These are phyloP conservation scores for Setophaga petechia DNA, from an alignment of 2,113 vertebrate species.

Conservation along the genomic window DNA sequence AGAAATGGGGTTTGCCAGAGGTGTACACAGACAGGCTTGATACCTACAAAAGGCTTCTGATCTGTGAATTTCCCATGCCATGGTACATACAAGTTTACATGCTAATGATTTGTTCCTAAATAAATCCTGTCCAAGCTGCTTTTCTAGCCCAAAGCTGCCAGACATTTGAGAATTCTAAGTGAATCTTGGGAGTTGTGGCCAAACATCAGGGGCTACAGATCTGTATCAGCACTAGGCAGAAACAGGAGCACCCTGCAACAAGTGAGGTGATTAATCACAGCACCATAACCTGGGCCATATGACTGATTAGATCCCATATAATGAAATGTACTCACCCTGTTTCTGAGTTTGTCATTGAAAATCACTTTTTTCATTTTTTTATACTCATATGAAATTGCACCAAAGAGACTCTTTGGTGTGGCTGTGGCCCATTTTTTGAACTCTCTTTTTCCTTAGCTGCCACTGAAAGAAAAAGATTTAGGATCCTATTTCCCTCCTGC, in stretches of 20 bases:
- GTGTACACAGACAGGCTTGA: background rate
- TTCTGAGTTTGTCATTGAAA: background rate
- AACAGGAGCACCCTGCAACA: background rate
- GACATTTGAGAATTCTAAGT: background rate
- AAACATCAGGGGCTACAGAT: background rate
- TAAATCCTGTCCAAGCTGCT: background rate
- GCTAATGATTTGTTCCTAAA: background rate
- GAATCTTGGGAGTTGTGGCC: background rate
- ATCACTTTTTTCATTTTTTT: background rate
- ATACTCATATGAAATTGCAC: background rate
- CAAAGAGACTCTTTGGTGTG: background rate
- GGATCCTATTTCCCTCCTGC: background rate
- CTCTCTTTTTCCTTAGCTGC: background rate
- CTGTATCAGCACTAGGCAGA: background rate
- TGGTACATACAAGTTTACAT: background rate
- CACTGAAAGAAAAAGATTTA: background rate
- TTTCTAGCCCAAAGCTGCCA: background rate
- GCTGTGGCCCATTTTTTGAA: background rate
- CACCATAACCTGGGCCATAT: background rate
- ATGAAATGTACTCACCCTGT: background rate
- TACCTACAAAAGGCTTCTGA: background rate
- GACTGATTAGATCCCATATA: background rate
- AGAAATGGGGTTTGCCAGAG: background rate
- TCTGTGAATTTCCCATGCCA: background rate
- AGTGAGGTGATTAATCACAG: background rate